These are phyloP conservation scores for Nymphalis urticae DNA, from an alignment of 2,888 invertebrate genomes.

Conservation along the genomic window DNA sequence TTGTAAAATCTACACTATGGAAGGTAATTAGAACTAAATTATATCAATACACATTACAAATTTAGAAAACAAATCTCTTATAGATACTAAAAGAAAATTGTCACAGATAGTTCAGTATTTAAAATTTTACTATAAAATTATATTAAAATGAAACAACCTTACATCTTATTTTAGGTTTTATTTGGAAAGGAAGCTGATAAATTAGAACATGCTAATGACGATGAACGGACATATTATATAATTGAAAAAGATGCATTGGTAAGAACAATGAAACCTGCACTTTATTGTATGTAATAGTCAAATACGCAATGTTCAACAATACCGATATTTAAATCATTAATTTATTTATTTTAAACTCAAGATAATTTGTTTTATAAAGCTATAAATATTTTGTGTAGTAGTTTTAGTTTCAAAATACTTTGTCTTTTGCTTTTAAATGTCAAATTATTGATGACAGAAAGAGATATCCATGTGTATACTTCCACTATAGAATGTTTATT, in stretches of 20 bases:
- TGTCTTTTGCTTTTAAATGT: no score
- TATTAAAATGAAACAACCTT: background rate
- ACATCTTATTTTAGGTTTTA: conserved; percentile 84
- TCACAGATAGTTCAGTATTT: background rate
- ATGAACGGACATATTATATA: conserved; percentile 98
- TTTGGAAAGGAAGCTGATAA: conserved; percentile 99
- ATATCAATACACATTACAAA: background rate
- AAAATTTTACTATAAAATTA: background rate
- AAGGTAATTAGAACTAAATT: conserved; percentile 83
- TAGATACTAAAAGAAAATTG: no score
- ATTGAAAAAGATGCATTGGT: conserved; percentile 98
- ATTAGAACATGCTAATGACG: conserved; percentile 98
- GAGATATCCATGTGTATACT: no score
- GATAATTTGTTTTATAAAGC: no score
- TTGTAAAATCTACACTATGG: conserved; percentile 98
- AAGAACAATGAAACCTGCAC: conserved; percentile 37
- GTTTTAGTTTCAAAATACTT: no score
- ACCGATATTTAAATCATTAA: no score
- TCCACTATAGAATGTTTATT: no score
- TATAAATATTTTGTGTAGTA: no score
- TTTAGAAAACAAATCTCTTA: no score
- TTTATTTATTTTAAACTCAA: no score
- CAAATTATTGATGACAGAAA: no score
- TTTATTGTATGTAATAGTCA: no score
- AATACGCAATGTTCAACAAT: background rate